Evolutionary conservation across 2,888 invertebrate genomes (phyloP).

Genomic region (Drosophila subsilvestris): DNA sequence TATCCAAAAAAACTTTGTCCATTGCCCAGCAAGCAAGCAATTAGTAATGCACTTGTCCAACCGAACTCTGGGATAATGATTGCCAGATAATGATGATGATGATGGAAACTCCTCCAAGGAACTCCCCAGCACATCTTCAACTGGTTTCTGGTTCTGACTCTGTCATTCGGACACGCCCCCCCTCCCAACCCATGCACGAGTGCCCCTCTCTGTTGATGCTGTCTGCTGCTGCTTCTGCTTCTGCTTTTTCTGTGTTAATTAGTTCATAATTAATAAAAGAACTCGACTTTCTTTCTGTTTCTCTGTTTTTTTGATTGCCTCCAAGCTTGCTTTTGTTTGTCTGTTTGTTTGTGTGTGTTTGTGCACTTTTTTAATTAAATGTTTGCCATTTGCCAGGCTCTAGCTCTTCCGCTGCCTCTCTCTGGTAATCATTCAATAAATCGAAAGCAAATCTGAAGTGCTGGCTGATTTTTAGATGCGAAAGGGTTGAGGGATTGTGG

Average conservation of each 20-base stretch:
- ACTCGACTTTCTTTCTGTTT: conserved; percentile 20
- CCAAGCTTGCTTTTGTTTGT: conserved; percentile 42
- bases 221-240: conserved; percentile 12
- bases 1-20: conserved; percentile 1
- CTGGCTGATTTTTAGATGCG: not conserved
- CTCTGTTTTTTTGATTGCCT: conserved; percentile 54
- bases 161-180: conserved; percentile 53
- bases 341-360: conserved; percentile 8
- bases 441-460: conserved; percentile 2
- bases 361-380: conserved; percentile 64
- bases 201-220: conserved; percentile 27
- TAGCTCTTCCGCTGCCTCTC: not conserved
- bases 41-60: conserved; percentile 71
- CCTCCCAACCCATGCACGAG: conserved; percentile 62
- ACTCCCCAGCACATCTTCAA: conserved; percentile 13
- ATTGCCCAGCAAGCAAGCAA: conserved; percentile 42
- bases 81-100: conserved; percentile 22
- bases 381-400: conserved; percentile 49
- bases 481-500: not conserved
- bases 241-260: conserved; percentile 58
- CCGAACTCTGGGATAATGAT: conserved; percentile 15
- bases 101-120: conserved; percentile 20
- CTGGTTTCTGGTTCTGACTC: conserved; percentile 31
- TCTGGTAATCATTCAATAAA: not conserved
- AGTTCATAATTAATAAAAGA: conserved; percentile 71